Evolutionary conservation across 1,140 invertebrate genomes (phyloP).

Genomic region (Papilio polyxenes): DNA sequence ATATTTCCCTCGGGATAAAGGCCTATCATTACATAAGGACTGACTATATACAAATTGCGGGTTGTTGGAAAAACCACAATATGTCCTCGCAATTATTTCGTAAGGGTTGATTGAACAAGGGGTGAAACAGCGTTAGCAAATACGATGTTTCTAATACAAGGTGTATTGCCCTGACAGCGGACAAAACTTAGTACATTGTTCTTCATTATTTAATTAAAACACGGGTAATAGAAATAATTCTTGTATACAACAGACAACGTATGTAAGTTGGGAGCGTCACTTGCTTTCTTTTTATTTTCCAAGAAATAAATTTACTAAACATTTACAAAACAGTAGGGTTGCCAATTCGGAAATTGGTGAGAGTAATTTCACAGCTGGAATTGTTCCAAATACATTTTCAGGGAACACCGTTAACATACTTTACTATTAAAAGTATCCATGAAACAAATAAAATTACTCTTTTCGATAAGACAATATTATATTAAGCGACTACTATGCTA

Average conservation of each 20-base stretch:
- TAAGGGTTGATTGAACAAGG: conserved; percentile 22
- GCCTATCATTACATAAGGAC: conserved; percentile 1
- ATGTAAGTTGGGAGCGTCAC: not conserved
- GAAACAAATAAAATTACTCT: not conserved
- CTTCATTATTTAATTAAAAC: not conserved
- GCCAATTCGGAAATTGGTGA: not conserved
- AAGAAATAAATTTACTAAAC: not conserved
- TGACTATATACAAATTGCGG: not conserved
- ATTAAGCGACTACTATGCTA: too few relatives aligned
- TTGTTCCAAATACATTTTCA: not conserved
- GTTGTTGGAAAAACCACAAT: conserved; percentile 19
- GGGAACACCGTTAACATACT: not conserved
- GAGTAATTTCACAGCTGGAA: conserved; percentile 8
- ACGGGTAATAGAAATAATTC: not conserved
- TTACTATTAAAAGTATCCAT: not conserved
- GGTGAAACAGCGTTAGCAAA: not conserved
- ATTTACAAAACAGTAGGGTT: not conserved
- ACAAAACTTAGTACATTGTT: not conserved
- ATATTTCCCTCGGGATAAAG: not conserved
- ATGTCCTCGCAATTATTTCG: not conserved
- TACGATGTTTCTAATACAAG: not conserved
- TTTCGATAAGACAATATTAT: too few relatives aligned
- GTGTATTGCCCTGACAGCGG: too few relatives aligned
- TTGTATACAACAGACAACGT: not conserved
- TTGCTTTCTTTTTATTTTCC: not conserved